Evolutionary conservation across 1,140 invertebrate genomes (phyloP).

Genomic region (Chymomyza costata): DNA sequence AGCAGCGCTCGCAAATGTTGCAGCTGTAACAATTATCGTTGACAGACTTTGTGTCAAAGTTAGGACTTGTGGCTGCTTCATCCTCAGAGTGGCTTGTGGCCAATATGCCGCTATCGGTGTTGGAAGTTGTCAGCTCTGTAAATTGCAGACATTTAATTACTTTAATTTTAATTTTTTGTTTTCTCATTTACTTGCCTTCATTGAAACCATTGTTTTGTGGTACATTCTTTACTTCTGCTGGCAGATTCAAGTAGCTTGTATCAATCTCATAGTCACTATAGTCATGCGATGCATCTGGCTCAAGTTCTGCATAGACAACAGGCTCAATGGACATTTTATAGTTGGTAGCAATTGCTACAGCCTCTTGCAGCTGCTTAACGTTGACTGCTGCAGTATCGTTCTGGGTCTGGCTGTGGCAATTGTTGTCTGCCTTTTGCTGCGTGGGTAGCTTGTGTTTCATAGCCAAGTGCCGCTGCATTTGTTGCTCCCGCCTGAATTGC

Average conservation of each 20-base stretch:
- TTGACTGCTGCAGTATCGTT: background rate
- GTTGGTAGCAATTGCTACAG: background rate
- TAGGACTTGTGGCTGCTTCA: constrained; percentile 76
- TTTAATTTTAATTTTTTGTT: no score
- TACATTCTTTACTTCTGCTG: no score
- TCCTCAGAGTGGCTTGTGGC: constrained; percentile 12
- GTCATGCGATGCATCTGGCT: background rate
- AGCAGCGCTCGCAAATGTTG: constrained; percentile 49
- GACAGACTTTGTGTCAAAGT: constrained; percentile 64
- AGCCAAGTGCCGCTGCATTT: background rate
- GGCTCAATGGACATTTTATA: background rate
- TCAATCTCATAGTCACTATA: background rate
- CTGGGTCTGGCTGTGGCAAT: background rate
- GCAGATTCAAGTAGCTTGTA: no score
- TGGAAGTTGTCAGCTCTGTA: no score
- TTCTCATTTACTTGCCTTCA: no score
- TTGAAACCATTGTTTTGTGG: no score
- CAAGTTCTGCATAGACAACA: background rate
- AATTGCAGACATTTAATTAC: no score
- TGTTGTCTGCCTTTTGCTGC: background rate
- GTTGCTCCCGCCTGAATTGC: background rate
- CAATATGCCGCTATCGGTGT: constrained; percentile 54
- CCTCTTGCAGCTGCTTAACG: background rate
- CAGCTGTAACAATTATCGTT: constrained; percentile 74
- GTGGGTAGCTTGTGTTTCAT: constrained; percentile 5